phyloP scores from a whole-genome alignment of 2,888 invertebrate species.

The Thereva nobilitata region DNA sequence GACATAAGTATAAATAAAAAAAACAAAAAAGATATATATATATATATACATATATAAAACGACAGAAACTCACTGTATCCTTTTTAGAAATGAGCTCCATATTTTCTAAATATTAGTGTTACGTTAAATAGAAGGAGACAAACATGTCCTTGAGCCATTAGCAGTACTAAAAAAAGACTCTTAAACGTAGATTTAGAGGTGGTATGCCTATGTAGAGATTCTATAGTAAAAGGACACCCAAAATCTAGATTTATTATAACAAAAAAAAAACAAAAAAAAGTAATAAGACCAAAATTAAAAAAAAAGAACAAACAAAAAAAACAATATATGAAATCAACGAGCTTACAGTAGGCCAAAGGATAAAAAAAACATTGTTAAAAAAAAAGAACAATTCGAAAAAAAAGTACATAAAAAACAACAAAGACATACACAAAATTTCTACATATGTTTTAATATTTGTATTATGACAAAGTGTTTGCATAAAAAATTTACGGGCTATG shows the following conservation, averaged over 20 bases:
- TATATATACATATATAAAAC: not conserved
- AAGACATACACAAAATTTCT: conserved; percentile 4
- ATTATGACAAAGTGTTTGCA: conserved; percentile 48
- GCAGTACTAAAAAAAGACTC: too few relatives aligned
- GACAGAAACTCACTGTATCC: not conserved
- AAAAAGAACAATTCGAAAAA: not conserved
- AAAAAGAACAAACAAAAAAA: too few relatives aligned
- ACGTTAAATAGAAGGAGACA: too few relatives aligned
- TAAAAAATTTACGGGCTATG: conserved; percentile 47
- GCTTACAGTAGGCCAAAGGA: not conserved
- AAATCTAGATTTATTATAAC: too few relatives aligned
- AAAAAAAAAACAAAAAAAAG: too few relatives aligned
- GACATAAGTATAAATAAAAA: conserved; percentile 5
- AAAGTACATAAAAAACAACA: not conserved
- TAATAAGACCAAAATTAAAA: too few relatives aligned
- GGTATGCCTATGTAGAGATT: too few relatives aligned
- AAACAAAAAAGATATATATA: not conserved
- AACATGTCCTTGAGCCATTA: too few relatives aligned
- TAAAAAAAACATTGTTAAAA: not conserved
- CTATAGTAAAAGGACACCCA: too few relatives aligned
- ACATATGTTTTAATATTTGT: conserved; percentile 32
- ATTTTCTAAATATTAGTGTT: too few relatives aligned
- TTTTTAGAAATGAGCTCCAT: not conserved
- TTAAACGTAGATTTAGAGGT: too few relatives aligned
- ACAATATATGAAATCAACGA: too few relatives aligned